Evolutionary conservation across 2,797 vertebrate genomes (phyloP).

Genomic region (Hapalemur alaotrensis): DNA sequence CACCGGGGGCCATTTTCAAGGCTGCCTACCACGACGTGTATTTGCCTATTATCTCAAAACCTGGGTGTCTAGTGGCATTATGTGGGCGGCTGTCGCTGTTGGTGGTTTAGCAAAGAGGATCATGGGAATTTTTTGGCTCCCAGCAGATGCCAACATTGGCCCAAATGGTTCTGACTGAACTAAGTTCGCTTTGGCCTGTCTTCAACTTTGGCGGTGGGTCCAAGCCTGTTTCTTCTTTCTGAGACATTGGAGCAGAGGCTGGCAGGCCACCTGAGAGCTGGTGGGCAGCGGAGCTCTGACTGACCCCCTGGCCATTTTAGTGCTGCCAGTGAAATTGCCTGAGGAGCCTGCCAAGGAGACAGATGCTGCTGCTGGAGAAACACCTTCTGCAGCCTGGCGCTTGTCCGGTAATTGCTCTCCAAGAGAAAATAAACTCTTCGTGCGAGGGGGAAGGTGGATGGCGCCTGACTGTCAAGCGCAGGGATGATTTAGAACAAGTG

Average conservation of each 20-base stretch:
- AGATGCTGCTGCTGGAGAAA: constrained; percentile 76
- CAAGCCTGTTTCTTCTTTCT: constrained; percentile 71
- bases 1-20: background rate
- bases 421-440: constrained; percentile 82
- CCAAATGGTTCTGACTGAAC: background rate
- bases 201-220: constrained; percentile 62
- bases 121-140: constrained; percentile 20
- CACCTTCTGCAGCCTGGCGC: constrained; percentile 84
- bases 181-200: constrained; percentile 24
- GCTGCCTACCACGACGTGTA: background rate
- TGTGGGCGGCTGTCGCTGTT: background rate
- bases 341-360: constrained; percentile 78
- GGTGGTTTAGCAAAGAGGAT: background rate
- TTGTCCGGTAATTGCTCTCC: constrained; percentile 85
- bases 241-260: constrained; percentile 71
- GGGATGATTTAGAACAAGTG: constrained; percentile 61
- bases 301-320: constrained; percentile 82
- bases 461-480: constrained; percentile 54
- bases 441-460: constrained; percentile 68
- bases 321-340: constrained; percentile 81
- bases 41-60: background rate
- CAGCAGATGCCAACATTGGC: background rate
- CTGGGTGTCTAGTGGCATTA: background rate
- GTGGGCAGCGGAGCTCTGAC: constrained; percentile 70
- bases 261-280: constrained; percentile 70